phyloP scores from a whole-genome alignment of 2,888 invertebrate genomes.

The Phytoseiulus persimilis region DNA sequence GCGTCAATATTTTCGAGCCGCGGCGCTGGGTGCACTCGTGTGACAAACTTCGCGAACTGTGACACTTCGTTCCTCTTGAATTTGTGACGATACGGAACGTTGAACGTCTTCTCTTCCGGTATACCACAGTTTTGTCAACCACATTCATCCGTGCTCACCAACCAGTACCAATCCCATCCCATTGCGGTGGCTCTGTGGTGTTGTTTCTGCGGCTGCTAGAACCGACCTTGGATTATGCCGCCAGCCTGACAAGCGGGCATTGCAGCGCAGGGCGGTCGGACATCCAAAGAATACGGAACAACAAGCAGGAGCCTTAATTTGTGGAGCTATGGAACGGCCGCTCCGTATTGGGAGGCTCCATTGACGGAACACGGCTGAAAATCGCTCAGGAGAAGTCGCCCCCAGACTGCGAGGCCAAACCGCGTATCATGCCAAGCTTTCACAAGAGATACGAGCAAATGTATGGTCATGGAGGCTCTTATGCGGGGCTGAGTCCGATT shows the following conservation, averaged over 20 bases:
- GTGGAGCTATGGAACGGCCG: background rate
- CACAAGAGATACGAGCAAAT: too few species aligned
- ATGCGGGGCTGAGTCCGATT: too few species aligned
- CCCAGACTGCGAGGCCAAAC: background rate
- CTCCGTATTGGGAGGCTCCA: background rate
- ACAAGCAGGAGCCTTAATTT: background rate
- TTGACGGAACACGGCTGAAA: background rate
- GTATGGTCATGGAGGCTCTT: too few species aligned
- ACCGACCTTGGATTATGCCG: background rate
- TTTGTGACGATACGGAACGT: too few species aligned
- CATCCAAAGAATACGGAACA: background rate
- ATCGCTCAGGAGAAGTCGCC: background rate
- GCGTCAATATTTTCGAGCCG: background rate
- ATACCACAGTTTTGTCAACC: too few species aligned
- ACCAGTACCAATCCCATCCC: background rate
- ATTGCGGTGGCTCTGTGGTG: background rate
- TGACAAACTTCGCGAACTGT: too few species aligned
- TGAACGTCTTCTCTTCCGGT: too few species aligned
- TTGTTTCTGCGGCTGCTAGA: background rate
- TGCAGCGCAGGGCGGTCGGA: background rate
- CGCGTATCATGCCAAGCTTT: too few species aligned
- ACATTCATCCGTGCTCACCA: too few species aligned
- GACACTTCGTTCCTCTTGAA: too few species aligned
- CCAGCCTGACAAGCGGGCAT: background rate
- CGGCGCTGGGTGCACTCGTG: background rate